Percentiles rank a stretch among this genome's conserved stretches.
Evolutionary conservation across 2,113 vertebrate genomes (phyloP).

Genomic region (Nesogale talazaci): DNA sequence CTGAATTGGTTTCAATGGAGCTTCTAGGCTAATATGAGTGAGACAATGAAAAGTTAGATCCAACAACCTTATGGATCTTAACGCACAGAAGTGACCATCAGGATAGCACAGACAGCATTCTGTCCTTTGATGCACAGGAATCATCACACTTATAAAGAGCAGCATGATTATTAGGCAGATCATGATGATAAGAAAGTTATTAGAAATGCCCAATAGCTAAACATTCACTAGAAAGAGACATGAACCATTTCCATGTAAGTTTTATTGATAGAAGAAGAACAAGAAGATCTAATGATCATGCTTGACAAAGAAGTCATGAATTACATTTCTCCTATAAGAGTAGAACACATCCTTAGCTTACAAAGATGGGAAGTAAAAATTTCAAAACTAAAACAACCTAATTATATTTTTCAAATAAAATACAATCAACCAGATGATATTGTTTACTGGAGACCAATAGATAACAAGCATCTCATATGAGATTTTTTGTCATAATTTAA

Average conservation of each 20-base stretch:
- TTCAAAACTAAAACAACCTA: neutral
- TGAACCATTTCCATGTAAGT: neutral
- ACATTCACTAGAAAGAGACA: neutral
- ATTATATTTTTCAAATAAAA: neutral
- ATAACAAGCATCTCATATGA: neutral
- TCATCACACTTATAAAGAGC: neutral
- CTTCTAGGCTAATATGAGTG: neutral
- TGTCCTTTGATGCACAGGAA: neutral
- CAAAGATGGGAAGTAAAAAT: neutral
- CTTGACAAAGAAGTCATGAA: neutral
- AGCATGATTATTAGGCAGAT: neutral
- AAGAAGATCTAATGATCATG: constrained; percentile 12
- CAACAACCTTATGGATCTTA: neutral
- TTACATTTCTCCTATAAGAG: neutral
- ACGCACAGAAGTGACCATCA: neutral
- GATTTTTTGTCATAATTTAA: constrained; percentile 43
- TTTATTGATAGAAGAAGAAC: neutral
- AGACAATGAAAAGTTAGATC: neutral
- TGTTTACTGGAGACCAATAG: neutral
- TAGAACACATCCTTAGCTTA: neutral
- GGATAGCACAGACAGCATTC: neutral
- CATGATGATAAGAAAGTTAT: neutral
- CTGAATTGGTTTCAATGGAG: neutral
- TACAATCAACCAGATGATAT: neutral
- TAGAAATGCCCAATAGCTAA: neutral